A percentile compares a stretch with the other conserved stretches of the same genome.
Conservation (phyloP, 1,140 invertebrate genomes). For the Drosophila mauritiana region DNA sequence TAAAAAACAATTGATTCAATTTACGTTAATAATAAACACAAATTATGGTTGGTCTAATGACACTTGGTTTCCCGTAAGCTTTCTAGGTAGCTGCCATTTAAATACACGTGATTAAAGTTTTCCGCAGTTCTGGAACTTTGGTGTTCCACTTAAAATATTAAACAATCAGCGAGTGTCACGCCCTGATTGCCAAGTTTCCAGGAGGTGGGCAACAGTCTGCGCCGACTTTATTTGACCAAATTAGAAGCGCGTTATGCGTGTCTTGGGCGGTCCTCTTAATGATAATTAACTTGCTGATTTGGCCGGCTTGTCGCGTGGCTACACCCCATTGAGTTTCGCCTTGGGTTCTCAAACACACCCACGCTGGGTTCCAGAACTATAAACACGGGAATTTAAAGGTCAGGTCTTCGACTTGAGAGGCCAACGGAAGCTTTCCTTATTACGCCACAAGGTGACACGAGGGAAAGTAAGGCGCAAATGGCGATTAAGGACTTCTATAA, state of each 20-base stretch:
- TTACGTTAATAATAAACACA: slow-evolving; percentile 57
- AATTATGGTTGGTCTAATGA: slow-evolving; percentile 20
- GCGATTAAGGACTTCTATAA: neutral
- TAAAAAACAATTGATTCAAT: slow-evolving; percentile 78
- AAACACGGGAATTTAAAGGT: slow-evolving; percentile 6
- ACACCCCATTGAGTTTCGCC: slow-evolving; percentile 59
- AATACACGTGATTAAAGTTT: slow-evolving; percentile 6
- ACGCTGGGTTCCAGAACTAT: slow-evolving; percentile 11
- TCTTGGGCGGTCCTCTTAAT: slow-evolving; percentile 36
- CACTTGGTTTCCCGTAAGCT: slow-evolving; percentile 4
- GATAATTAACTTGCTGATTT: slow-evolving; percentile 70
- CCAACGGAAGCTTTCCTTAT: slow-evolving; percentile 20
- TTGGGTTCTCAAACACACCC: slow-evolving; percentile 16
- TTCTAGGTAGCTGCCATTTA: slow-evolving; percentile 14
- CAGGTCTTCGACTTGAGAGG: slow-evolving; percentile 21
- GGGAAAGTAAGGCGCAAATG: neutral
- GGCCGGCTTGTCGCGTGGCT: slow-evolving; percentile 63
- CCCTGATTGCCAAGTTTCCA: slow-evolving; percentile 56
- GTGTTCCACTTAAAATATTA: neutral
- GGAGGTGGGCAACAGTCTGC: slow-evolving; percentile 3
- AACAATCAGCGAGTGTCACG: slow-evolving; percentile 50
- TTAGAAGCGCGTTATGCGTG: slow-evolving; percentile 59
- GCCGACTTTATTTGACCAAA: slow-evolving; percentile 32
- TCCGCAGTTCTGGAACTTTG: neutral
- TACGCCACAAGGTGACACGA: slow-evolving; percentile 7